phyloP scores from a whole-genome alignment of 2,113 vertebrate genomes.

The Carettochelys insculpta region DNA sequence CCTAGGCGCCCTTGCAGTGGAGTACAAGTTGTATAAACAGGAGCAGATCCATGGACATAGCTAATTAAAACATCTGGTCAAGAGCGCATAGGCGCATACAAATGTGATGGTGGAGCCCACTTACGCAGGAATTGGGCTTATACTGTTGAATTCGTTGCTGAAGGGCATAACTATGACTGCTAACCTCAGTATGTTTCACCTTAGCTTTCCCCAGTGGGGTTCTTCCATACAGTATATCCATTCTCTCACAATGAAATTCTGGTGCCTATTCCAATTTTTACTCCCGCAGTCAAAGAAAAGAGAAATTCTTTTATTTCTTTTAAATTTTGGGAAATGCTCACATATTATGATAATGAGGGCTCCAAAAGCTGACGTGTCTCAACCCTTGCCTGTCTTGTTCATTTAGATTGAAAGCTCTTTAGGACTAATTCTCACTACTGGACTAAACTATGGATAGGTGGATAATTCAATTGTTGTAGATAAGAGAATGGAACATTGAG shows the following conservation, averaged over 20 bases:
- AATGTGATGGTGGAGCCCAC: too few relatives aligned
- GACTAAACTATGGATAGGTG: neutral
- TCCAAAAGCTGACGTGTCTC: neutral
- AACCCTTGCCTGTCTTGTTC: neutral
- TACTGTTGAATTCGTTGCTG: neutral
- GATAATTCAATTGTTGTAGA: neutral
- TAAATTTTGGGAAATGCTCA: neutral
- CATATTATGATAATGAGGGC: neutral
- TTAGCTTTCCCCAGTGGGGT: neutral
- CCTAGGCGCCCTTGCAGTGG: too few relatives aligned
- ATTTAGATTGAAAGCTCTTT: neutral
- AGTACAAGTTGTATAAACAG: too few relatives aligned
- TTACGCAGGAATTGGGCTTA: neutral
- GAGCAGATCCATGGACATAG: too few relatives aligned
- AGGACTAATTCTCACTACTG: conserved; percentile 4
- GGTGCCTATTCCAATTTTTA: neutral
- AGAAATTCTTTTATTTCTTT: neutral
- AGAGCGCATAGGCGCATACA: too few relatives aligned
- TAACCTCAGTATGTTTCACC: neutral
- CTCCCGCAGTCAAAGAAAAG: neutral
- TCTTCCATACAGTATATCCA: neutral
- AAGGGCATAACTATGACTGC: too few relatives aligned
- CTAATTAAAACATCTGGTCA: too few relatives aligned
- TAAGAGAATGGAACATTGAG: neutral
- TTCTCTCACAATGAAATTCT: neutral